These are phyloP conservation scores for Chrysopilus asiliformis DNA, from an alignment of 2,888 invertebrate species.

Conservation along the genomic window DNA sequence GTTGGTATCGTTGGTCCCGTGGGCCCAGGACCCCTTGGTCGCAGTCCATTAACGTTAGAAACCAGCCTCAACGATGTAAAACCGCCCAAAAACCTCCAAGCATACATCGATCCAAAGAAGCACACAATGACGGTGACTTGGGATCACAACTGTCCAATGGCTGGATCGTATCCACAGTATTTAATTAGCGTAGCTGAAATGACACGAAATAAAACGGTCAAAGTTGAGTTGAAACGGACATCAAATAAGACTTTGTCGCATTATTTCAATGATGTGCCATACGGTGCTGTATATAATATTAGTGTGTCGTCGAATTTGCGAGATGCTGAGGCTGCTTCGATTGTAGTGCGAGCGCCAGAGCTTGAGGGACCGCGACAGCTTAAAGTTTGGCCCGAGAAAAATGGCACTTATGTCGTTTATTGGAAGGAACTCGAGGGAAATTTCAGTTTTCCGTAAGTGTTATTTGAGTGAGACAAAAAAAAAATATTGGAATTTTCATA, in stretches of 20 bases:
- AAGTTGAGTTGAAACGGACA: slow-evolving; percentile 39
- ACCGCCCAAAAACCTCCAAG: slow-evolving; percentile 52
- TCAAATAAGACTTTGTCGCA: slow-evolving; percentile 39
- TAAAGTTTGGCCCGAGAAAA: slow-evolving; percentile 42
- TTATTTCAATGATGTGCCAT: slow-evolving; percentile 39
- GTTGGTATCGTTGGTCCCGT: slow-evolving; percentile 50
- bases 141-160: slow-evolving; percentile 53
- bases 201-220: slow-evolving; percentile 33
- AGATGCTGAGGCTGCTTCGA: slow-evolving; percentile 32
- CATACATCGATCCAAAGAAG: slow-evolving; percentile 30
- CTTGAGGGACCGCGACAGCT: slow-evolving; percentile 52
- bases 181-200: slow-evolving; percentile 41
- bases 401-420: slow-evolving; percentile 49
- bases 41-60: slow-evolving; percentile 38
- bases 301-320: slow-evolving; percentile 34
- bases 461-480: slow-evolving; percentile 6
- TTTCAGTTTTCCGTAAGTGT: slow-evolving; percentile 17
- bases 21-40: slow-evolving; percentile 52
- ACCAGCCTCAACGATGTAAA: slow-evolving; percentile 54
- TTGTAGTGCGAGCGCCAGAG: slow-evolving; percentile 41
- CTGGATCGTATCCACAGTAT: slow-evolving; percentile 19
- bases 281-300: slow-evolving; percentile 41
- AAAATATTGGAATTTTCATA: background rate
- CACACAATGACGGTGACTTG: slow-evolving; percentile 49
- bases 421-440: slow-evolving; percentile 44